Evolutionary conservation across 2,113 vertebrate genomes (phyloP), one percentile per base, ranked within the genome.

Genomic region (Mesocricetus auratus): DNA sequence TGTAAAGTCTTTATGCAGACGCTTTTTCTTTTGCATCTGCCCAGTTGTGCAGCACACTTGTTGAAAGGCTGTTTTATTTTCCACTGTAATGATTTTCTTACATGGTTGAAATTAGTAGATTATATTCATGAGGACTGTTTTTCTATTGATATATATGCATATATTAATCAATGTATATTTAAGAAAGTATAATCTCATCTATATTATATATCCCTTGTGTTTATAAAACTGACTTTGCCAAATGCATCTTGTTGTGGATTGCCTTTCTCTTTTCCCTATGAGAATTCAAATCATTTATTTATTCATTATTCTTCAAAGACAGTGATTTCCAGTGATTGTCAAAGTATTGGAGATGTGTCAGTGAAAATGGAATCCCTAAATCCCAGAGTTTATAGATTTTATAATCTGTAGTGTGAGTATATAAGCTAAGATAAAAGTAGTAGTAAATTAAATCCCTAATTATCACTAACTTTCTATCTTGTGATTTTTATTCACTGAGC

Each of bases 191-290:
- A 45, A 42, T 64, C 42, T 64, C 24, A 64, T 85, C 26, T 33
- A 47, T 31, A 45, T 36, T 33, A 17, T 13, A 33, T 22, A 86
- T 47, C 29, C 17, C 29, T 36, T 17, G 47, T 66, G 10, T 86
- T 90, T 81, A 86, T 81, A 75, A 92, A 58, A 75, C 64, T 91
- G 64, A 13, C 81, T 91, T 53, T 88, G 7, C 68, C 24, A 86
- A 19, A 2, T 81, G 2, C 58, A 60, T 68, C 13, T 56, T 4
- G 92, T 85, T 94, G 64, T 86, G 66, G 42, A 62, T 89, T 83
- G 26, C 31, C 22, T 89, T 1, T 66, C 17, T 89, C n/a, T 96
- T 73, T 21, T 96, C 17, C 91, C 17, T 82, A 22, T 91, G 36
- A 21, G 33, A 47, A 89, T 83, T 87, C 53, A 60, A 69, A 1